Percentiles rank a stretch among this genome's conserved stretches.
These are phyloP conservation scores for Spheniscus mendiculus DNA, from an alignment of 2,113 vertebrate genomes.

Conservation along the genomic window DNA sequence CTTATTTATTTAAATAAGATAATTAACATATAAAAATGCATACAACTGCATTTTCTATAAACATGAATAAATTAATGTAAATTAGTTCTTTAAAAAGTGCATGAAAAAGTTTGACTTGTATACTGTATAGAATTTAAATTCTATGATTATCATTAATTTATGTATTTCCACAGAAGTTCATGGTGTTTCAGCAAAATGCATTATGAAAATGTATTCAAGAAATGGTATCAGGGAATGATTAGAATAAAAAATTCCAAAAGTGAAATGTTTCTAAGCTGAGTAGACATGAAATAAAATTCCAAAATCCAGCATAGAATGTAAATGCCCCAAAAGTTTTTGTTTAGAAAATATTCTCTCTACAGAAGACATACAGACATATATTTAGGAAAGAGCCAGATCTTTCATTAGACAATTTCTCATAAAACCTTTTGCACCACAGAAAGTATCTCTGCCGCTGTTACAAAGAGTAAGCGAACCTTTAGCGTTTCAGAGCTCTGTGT, in stretches of 20 bases:
- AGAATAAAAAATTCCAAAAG: background rate
- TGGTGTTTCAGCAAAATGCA: background rate
- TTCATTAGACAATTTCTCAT: background rate
- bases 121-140: background rate
- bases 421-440: background rate
- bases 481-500: background rate
- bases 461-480: background rate
- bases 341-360: background rate
- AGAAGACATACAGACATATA: background rate
- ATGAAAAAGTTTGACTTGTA: background rate
- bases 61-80: background rate
- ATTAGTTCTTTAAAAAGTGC: background rate
- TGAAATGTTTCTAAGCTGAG: background rate
- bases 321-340: background rate
- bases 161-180: background rate
- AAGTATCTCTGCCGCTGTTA: background rate
- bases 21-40: background rate
- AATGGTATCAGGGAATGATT: background rate
- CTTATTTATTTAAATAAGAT: background rate
- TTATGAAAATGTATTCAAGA: background rate
- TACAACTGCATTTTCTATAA: background rate
- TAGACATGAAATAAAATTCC: background rate
- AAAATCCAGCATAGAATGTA: background rate
- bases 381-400: background rate
- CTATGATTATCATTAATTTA: background rate